phyloP scores from a whole-genome alignment of 1,140 invertebrate species.

The Nautilus pompilius region DNA sequence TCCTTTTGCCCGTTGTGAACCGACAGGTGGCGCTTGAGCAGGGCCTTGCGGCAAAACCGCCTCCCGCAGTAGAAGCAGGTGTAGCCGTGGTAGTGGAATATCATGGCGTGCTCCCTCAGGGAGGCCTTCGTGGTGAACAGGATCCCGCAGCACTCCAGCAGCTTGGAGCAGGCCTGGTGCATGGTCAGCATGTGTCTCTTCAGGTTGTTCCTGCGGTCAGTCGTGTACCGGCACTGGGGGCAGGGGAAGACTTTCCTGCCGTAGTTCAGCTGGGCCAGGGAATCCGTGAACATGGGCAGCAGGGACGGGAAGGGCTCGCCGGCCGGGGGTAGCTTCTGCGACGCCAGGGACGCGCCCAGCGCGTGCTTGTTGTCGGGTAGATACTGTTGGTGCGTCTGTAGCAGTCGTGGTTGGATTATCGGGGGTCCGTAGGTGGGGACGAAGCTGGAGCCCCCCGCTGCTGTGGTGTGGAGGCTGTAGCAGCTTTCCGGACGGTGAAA shows the following conservation, averaged over 20 bases:
- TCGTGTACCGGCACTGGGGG: constrained; percentile 53
- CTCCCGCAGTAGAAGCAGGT: constrained; percentile 54
- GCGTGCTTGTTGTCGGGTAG: background rate
- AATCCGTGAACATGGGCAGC: constrained; percentile 3
- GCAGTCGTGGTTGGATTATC: background rate
- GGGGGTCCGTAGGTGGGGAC: background rate
- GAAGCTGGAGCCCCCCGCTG: background rate
- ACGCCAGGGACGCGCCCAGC: background rate
- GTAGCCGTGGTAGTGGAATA: constrained; percentile 55
- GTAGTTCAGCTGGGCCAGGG: constrained; percentile 23
- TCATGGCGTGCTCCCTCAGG: constrained; percentile 52
- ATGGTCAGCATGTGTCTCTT: constrained; percentile 57
- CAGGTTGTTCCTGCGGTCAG: constrained; percentile 57
- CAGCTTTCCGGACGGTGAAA: background rate
- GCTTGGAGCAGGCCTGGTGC: constrained; percentile 51
- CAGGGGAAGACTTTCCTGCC: constrained; percentile 46
- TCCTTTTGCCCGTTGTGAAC: constrained; percentile 57
- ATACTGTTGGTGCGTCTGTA: background rate
- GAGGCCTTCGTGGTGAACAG: constrained; percentile 55
- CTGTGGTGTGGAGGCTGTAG: background rate
- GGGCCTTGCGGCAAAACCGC: constrained; percentile 57
- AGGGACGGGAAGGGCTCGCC: background rate
- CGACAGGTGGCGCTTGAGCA: constrained; percentile 56
- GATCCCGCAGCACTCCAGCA: constrained; percentile 55
- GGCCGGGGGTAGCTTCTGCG: background rate